A percentile compares a stretch with the other conserved stretches of the same genome.
Evolutionary conservation across 1,140 invertebrate genomes (phyloP).

Genomic region (Sycobia sp.): DNA sequence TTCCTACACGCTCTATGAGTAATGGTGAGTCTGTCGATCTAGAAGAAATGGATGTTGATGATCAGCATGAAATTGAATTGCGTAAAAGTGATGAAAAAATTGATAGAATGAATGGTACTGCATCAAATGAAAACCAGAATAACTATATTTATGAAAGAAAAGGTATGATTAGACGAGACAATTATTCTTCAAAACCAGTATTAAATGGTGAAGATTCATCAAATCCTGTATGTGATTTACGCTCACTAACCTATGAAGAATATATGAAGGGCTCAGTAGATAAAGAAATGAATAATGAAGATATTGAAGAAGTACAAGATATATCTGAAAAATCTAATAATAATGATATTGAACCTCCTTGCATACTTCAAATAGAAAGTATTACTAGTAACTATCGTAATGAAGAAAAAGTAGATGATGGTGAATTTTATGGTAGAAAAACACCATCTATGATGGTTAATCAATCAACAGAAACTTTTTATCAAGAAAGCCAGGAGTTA

Average conservation of each 20-base stretch:
- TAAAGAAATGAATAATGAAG: conserved; percentile 8
- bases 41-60: conserved; percentile 40
- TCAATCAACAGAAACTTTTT: conserved; percentile 22
- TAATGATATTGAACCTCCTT: not conserved
- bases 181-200: conserved; percentile 12
- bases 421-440: not conserved
- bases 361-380: conserved; percentile 32
- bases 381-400: conserved; percentile 33
- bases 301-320: not conserved
- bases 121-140: conserved; percentile 25
- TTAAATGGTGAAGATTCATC: conserved; percentile 38
- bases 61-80: not conserved
- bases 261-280: conserved; percentile 40
- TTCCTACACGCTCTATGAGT: not conserved
- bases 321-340: conserved; percentile 14
- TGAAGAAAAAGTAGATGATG: conserved; percentile 20
- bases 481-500: conserved; percentile 33
- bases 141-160: conserved; percentile 19
- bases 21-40: not conserved
- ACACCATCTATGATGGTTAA: conserved; percentile 13
- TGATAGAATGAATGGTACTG: conserved; percentile 24
- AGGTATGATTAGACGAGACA: conserved; percentile 21
- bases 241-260: conserved; percentile 47
- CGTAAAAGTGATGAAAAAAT: conserved; percentile 24
- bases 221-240: conserved; percentile 28